Evolutionary conservation across 2,113 vertebrate genomes (phyloP), one percentile per base, ranked within the genome.

Genomic region (Microtus oregoni): DNA sequence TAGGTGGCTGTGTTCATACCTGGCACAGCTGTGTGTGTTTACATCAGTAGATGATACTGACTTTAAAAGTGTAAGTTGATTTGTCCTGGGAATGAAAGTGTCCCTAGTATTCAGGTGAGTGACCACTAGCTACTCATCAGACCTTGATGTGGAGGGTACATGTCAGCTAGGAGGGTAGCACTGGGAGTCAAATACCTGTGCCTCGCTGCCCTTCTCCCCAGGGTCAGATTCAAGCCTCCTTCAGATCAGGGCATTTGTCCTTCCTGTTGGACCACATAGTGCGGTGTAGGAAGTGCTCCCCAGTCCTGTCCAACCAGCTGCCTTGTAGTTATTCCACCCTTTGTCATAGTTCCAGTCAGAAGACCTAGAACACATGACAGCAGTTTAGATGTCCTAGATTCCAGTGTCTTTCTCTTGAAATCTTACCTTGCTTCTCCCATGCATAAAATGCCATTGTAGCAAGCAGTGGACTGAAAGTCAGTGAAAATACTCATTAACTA

Each of bases 401-500:
- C 78, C 50, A 75, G 47, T 20, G 52, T 22, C 32, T 44, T 92
- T 89, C 73, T 93, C 73, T 92, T 81, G 32, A 38, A 72, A 82
- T 73, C 52, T 61, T 86, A 41, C 19, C 81, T 82, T 50, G 75
- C 32, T 94, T 79, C 92, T 96, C 78, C 58, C 41, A 28, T 47
- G n/a, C 32, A 70, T 94, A 85, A 90, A 94, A 50, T 92, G 70
- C 30, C 70, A 85, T 10, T 35, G 24, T 90, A 88, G 38, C 68
- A 91, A 73, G 68, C n/a, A 83, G 8, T 55, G 55, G 15, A n/a
- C 4, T 79, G 24, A n/a, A n/a, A 32, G 7, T 77, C 65, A 83
- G 67, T 82, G 81, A 65, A 75, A 92, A 95, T 86, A 4, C 58
- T 89, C 65, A 85, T 4, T 87, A 77, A 67, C 20, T 28, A 67